These are phyloP conservation scores for Lordiphosa mommai DNA, from an alignment of 1,140 invertebrate genomes.

Conservation along the genomic window DNA sequence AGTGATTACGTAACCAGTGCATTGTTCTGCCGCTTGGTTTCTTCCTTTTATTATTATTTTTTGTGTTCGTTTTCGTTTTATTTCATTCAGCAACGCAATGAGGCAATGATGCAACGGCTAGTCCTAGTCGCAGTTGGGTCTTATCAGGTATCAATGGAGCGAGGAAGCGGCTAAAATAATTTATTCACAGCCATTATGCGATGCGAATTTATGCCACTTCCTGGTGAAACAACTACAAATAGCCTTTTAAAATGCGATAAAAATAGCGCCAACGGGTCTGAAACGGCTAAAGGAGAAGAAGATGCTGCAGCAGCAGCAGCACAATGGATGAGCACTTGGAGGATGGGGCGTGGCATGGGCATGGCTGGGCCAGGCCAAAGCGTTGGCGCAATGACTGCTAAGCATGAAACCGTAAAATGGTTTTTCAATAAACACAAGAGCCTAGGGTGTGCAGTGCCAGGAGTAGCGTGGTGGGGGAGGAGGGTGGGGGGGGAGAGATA, in stretches of 20 bases:
- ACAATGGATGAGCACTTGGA: slow-evolving; percentile 27
- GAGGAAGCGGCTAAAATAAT: slow-evolving; percentile 68
- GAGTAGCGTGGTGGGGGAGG: not conserved
- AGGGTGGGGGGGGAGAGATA: slow-evolving; percentile 9
- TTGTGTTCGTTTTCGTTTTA: slow-evolving; percentile 27
- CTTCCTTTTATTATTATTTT: not conserved
- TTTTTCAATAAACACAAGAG: slow-evolving; percentile 64
- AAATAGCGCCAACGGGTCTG: slow-evolving; percentile 71
- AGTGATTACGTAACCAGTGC: slow-evolving; percentile 72
- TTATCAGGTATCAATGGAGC: slow-evolving; percentile 62
- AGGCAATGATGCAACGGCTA: slow-evolving; percentile 3
- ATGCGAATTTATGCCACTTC: slow-evolving; percentile 77
- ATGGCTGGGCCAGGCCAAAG: slow-evolving; percentile 3
- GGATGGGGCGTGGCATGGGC: slow-evolving; percentile 51
- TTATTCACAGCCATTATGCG: slow-evolving; percentile 76
- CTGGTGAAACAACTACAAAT: slow-evolving; percentile 76
- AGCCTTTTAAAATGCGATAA: slow-evolving; percentile 77
- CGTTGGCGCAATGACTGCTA: slow-evolving; percentile 54
- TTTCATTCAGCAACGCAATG: slow-evolving; percentile 60
- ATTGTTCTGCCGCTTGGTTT: slow-evolving; percentile 54
- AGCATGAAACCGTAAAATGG: slow-evolving; percentile 76
- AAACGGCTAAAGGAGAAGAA: slow-evolving; percentile 26
- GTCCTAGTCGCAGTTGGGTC: slow-evolving; percentile 8
- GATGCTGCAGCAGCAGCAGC: slow-evolving; percentile 16
- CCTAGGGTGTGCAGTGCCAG: not conserved